Conservation (phyloP, 2,113 vertebrate genomes). For the Eurystomus gularis region DNA sequence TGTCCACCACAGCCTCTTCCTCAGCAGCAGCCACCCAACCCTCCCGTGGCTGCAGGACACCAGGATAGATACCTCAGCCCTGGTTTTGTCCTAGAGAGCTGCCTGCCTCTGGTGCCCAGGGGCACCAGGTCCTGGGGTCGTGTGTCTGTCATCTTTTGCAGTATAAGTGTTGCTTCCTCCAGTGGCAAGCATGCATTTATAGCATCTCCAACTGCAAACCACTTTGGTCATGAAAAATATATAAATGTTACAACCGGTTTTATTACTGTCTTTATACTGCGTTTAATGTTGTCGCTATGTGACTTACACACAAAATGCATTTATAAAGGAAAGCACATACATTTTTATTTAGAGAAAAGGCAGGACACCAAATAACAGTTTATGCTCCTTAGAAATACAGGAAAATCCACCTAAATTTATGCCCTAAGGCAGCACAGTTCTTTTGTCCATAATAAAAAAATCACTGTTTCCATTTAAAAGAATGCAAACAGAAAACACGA, state of each 20-base stretch:
- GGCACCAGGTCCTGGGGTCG: background rate
- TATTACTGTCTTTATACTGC: background rate
- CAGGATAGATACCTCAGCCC: fast-evolving
- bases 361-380: background rate
- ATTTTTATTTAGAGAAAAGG: constrained; percentile 9
- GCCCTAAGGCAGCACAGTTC: background rate
- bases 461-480: background rate
- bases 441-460: background rate
- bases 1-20: background rate
- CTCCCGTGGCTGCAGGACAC: background rate
- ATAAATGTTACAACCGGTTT: constrained; percentile 43
- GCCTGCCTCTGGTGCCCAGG: background rate
- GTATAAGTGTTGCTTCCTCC: background rate
- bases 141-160: fast-evolving
- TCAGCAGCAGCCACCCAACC: background rate
- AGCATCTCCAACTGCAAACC: background rate
- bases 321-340: constrained; percentile 19
- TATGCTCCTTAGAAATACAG: background rate
- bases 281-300: constrained; percentile 30
- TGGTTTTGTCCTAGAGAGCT: background rate
- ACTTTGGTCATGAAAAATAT: constrained; percentile 29
- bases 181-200: background rate
- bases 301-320: constrained; percentile 34
- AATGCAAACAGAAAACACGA: background rate
- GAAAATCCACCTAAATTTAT: background rate